Percentiles rank a stretch among this genome's conserved stretches.
These are phyloP conservation scores for Sabellastarte sp. DNA, from an alignment of 2,888 invertebrate genomes.

Conservation along the genomic window DNA sequence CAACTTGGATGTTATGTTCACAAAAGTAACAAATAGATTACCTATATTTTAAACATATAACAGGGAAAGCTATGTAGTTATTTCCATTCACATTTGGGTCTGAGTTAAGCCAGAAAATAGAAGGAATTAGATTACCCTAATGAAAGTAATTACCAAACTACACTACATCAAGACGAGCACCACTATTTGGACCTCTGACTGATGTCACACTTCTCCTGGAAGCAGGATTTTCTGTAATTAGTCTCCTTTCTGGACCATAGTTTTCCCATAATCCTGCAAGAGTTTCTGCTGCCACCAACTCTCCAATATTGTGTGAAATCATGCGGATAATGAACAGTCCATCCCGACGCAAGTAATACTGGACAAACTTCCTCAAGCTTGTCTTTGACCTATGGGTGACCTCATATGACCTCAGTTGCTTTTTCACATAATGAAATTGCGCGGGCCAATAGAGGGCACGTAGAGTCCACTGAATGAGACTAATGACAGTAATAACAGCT, in stretches of 20 bases:
- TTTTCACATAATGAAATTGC: slow-evolving; percentile 28
- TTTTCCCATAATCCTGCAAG: slow-evolving; percentile 27
- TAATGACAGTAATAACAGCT: slow-evolving; percentile 55
- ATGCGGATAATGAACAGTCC: slow-evolving; percentile 28
- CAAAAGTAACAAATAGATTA: no score
- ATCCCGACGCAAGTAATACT: slow-evolving; percentile 28
- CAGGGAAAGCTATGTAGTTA: no score
- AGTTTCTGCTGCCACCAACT: slow-evolving; percentile 29
- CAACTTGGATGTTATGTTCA: no score
- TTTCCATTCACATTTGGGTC: no score
- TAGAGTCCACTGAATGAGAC: slow-evolving; percentile 59
- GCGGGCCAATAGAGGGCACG: slow-evolving; percentile 29
- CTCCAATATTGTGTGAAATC: slow-evolving; percentile 28
- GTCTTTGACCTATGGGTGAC: slow-evolving; percentile 21
- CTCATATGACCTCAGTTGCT: slow-evolving; percentile 23
- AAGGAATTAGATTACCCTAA: no score
- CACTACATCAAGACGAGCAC: no score
- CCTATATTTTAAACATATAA: no score
- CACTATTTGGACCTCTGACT: no score
- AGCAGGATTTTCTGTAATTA: slow-evolving; percentile 18
- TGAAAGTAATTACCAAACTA: no score
- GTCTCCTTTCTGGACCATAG: slow-evolving; percentile 25
- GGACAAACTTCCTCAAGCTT: slow-evolving; percentile 22
- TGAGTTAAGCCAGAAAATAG: no score
- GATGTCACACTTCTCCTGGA: no score